A percentile compares a stretch with the other conserved stretches of the same genome.
These are phyloP conservation scores for Drosophila merina DNA, from an alignment of 2,888 invertebrate genomes.

Conservation along the genomic window DNA sequence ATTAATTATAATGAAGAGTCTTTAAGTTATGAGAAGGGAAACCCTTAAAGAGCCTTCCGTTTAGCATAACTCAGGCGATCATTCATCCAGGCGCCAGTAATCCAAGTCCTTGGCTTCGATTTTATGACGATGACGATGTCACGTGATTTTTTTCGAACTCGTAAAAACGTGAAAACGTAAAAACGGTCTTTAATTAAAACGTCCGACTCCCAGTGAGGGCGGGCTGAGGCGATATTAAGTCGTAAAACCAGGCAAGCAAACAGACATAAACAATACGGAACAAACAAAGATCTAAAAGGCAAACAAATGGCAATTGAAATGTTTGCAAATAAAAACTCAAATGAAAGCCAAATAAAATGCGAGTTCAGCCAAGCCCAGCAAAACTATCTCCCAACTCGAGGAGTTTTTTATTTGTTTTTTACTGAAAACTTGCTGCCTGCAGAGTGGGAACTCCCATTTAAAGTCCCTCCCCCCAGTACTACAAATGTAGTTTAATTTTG, in stretches of 20 bases:
- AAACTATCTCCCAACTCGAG: slow-evolving; percentile 12
- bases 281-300: slow-evolving; percentile 26
- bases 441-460: not conserved
- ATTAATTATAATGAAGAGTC: slow-evolving; percentile 1
- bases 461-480: slow-evolving; percentile 4
- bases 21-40: slow-evolving; percentile 22
- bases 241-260: slow-evolving; percentile 24
- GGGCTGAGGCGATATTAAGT: slow-evolving; percentile 12
- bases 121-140: slow-evolving; percentile 46
- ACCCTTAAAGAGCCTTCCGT: slow-evolving; percentile 35
- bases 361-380: slow-evolving; percentile 9
- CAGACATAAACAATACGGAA: slow-evolving; percentile 22
- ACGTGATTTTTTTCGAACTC: slow-evolving; percentile 49
- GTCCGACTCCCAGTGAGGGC: slow-evolving; percentile 6
- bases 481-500: slow-evolving; percentile 19
- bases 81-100: slow-evolving; percentile 37
- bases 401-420: slow-evolving; percentile 7
- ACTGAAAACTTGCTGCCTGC: slow-evolving; percentile 9
- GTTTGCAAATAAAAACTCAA: slow-evolving; percentile 42
- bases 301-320: slow-evolving; percentile 39
- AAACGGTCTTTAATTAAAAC: slow-evolving; percentile 59
- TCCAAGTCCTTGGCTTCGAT: slow-evolving; percentile 31
- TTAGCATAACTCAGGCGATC: slow-evolving; percentile 25
- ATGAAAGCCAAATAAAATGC: slow-evolving; percentile 24
- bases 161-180: slow-evolving; percentile 51